Conservation (phyloP, 2,797 vertebrate species). For the Pelobates cultripes region DNA sequence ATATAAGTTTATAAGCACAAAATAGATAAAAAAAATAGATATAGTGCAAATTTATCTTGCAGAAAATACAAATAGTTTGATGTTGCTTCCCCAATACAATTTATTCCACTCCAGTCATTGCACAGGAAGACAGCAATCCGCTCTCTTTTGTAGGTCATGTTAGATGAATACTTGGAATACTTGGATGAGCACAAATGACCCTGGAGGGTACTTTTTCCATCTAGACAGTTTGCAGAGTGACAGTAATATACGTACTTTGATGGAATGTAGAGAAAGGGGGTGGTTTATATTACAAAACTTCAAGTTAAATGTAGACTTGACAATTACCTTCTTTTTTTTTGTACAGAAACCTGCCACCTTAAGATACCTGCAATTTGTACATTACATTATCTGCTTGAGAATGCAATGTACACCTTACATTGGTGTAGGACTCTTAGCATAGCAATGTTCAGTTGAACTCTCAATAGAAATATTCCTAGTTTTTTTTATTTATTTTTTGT, state of each 20-base stretch:
- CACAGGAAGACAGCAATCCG: conserved; percentile 34
- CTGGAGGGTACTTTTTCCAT: conserved; percentile 52
- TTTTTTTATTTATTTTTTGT: too few species aligned
- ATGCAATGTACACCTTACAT: too few species aligned
- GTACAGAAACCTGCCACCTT: neutral
- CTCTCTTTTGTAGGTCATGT: conserved; percentile 51
- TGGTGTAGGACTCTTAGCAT: too few species aligned
- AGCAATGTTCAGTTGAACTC: too few species aligned
- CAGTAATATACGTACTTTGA: conserved; percentile 33
- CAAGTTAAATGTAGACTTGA: conserved; percentile 14
- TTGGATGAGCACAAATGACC: conserved; percentile 54
- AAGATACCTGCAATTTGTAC: neutral
- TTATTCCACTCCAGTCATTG: conserved; percentile 47
- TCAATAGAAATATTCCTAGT: too few species aligned
- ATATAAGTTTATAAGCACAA: neutral
- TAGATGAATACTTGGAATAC: conserved; percentile 51
- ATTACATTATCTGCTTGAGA: neutral
- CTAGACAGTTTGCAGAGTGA: conserved; percentile 41
- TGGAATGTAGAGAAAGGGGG: conserved; percentile 28
- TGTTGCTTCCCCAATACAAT: conserved; percentile 33
- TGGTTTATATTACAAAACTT: conserved; percentile 35
- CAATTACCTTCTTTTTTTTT: conserved; percentile 4
- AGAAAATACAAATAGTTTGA: conserved; percentile 9
- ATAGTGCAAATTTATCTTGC: too few species aligned
- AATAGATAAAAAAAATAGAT: too few species aligned